Evolutionary conservation across 2,113 vertebrate species (phyloP).

Genomic region (Thalassoma bifasciatum): DNA sequence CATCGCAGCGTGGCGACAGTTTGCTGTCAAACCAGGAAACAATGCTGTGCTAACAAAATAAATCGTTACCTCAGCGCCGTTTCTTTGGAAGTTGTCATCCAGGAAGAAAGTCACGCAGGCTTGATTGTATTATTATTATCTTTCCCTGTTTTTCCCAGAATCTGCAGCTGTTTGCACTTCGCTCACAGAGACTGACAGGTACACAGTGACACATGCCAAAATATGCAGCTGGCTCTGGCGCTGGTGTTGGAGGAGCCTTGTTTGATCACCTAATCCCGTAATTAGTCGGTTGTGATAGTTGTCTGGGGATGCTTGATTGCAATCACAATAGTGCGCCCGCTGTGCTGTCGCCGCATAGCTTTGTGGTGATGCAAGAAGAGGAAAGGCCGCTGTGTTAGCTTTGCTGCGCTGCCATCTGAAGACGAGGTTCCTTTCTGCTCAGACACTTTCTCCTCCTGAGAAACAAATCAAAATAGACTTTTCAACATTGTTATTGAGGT

Average conservation of each 20-base stretch:
- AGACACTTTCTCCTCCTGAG: neutral
- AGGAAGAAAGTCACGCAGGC: constrained; percentile 24
- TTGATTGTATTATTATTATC: constrained; percentile 36
- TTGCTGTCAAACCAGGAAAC: constrained; percentile 6
- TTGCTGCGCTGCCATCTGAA: constrained; percentile 3
- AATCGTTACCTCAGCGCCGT: neutral
- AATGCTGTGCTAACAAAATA: constrained; percentile 16
- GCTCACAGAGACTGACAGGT: constrained; percentile 51
- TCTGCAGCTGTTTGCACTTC: constrained; percentile 50
- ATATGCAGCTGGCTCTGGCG: constrained; percentile 42
- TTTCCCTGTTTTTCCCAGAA: constrained; percentile 1
- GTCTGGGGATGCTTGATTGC: constrained; percentile 60
- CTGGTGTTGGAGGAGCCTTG: constrained; percentile 33
- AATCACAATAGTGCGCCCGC: constrained; percentile 46
- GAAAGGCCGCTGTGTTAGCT: constrained; percentile 8
- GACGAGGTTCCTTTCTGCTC: neutral
- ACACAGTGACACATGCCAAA: constrained; percentile 50
- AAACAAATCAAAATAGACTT: neutral
- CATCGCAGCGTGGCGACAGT: constrained; percentile 21
- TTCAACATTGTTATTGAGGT: neutral
- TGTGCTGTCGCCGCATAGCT: constrained; percentile 18
- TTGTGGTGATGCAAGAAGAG: constrained; percentile 13
- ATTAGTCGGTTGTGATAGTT: constrained; percentile 56
- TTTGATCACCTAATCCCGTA: constrained; percentile 66
- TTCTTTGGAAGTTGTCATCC: constrained; percentile 2